Conservation (phyloP, 1,140 invertebrate species). For the Ceratosolen fusciceps region DNA sequence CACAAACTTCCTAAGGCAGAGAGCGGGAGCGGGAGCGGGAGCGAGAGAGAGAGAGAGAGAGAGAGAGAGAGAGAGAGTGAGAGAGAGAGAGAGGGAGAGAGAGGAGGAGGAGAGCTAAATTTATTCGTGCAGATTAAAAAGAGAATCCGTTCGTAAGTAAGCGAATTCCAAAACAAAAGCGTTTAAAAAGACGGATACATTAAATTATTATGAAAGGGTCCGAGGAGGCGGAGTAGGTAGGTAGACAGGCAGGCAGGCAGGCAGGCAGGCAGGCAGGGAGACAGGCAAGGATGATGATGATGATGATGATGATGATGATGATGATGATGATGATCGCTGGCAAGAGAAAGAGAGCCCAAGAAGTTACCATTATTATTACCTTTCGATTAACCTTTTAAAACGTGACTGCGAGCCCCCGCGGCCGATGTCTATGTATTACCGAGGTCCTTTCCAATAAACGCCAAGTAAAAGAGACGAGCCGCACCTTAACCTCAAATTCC, state of each 20-base stretch:
- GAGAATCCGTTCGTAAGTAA: neutral
- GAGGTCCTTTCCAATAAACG: neutral
- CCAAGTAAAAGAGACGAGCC: neutral
- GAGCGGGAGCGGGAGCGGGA: too few relatives aligned
- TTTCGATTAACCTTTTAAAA: slow-evolving; percentile 40
- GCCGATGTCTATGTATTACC: slow-evolving; percentile 1
- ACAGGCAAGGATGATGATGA: too few relatives aligned
- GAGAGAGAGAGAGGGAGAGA: too few relatives aligned
- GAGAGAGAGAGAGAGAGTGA: too few relatives aligned
- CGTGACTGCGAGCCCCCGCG: neutral
- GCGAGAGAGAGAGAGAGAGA: too few relatives aligned
- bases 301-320: too few relatives aligned
- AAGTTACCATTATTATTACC: slow-evolving; percentile 30
- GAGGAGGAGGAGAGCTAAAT: too few relatives aligned
- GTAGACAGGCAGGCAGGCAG: too few relatives aligned
- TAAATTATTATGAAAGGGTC: slow-evolving; percentile 5
- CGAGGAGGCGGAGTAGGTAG: neutral
- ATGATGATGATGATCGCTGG: too few relatives aligned
- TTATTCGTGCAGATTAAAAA: neutral
- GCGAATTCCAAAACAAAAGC: slow-evolving; percentile 9
- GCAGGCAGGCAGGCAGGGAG: too few relatives aligned
- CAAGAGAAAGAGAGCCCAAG: too few relatives aligned
- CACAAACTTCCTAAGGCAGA: too few relatives aligned
- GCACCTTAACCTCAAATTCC: slow-evolving; percentile 41
- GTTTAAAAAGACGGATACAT: neutral